Conservation (phyloP, 2,797 vertebrate genomes). For the Salarias fasciatus region DNA sequence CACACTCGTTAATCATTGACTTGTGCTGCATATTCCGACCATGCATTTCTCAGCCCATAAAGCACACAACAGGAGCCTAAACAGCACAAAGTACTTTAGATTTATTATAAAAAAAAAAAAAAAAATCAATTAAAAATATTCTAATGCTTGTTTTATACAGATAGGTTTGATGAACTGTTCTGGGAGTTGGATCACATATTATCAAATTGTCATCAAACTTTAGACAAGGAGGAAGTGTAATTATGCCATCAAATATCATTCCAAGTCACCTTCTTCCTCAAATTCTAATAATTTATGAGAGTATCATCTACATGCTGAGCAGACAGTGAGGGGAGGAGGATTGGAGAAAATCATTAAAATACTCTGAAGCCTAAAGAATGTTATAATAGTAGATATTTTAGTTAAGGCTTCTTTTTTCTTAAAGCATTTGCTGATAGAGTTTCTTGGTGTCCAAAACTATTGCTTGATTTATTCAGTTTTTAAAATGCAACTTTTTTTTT, state of each 20-base stretch:
- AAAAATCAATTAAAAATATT: constrained; percentile 13
- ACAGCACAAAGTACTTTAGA: constrained; percentile 35
- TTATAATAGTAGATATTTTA: no score
- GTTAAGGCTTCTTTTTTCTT: no score
- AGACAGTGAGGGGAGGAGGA: background rate
- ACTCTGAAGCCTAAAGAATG: background rate
- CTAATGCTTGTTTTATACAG: no score
- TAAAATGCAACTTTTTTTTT: no score
- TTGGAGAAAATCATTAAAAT: background rate
- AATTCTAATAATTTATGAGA: no score
- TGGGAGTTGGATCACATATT: no score
- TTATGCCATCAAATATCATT: background rate
- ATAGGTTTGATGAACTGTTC: no score
- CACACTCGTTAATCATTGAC: constrained; percentile 64
- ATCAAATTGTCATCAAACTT: background rate
- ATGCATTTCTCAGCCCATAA: constrained; percentile 38
- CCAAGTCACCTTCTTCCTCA: no score
- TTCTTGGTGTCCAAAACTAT: no score
- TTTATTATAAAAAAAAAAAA: constrained; percentile 17
- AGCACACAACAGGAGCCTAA: constrained; percentile 28
- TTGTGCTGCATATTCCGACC: constrained; percentile 3
- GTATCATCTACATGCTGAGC: background rate
- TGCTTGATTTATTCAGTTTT: no score
- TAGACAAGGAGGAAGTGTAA: no score
- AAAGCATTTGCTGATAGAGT: no score